Evolutionary conservation across 2,888 invertebrate species (phyloP).

Genomic region (Callimorpha dominula): DNA sequence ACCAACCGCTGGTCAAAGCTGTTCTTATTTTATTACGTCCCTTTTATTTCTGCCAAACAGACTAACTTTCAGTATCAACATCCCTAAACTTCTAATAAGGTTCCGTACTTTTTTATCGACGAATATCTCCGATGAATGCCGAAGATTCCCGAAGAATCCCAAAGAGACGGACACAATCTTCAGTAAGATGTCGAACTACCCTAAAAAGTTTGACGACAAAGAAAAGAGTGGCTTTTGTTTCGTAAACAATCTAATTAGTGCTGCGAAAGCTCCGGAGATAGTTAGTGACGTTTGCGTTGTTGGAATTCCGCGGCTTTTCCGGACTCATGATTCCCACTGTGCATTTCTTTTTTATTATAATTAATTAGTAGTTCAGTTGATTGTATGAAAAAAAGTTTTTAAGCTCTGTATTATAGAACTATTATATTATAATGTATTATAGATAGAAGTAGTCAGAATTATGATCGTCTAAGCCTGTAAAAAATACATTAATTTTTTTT

Average conservation of each 20-base stretch:
- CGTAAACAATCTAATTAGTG: slow-evolving; percentile 70
- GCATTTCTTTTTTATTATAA: background rate
- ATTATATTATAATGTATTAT: too few species aligned
- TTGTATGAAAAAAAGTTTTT: background rate
- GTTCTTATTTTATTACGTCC: slow-evolving; percentile 47
- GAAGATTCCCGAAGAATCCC: slow-evolving; percentile 33
- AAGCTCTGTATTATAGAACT: too few species aligned
- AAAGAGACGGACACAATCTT: slow-evolving; percentile 49
- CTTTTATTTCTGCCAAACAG: slow-evolving; percentile 46
- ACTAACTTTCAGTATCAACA: slow-evolving; percentile 52
- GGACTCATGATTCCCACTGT: background rate
- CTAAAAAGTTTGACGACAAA: slow-evolving; percentile 60
- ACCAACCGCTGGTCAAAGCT: slow-evolving; percentile 23
- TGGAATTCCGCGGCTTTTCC: slow-evolving; percentile 10
- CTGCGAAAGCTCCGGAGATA: slow-evolving; percentile 45
- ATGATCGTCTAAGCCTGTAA: too few species aligned
- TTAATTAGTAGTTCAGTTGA: background rate
- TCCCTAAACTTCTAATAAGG: slow-evolving; percentile 53
- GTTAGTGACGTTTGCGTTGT: slow-evolving; percentile 20
- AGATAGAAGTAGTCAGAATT: too few species aligned
- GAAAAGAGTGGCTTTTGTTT: slow-evolving; percentile 62
- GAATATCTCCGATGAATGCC: slow-evolving; percentile 43
- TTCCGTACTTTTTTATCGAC: slow-evolving; percentile 47
- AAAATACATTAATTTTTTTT: too few species aligned
- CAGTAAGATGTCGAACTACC: slow-evolving; percentile 51